phyloP scores from a whole-genome alignment of 2,113 vertebrate species.

The Arothron firmamentum region DNA sequence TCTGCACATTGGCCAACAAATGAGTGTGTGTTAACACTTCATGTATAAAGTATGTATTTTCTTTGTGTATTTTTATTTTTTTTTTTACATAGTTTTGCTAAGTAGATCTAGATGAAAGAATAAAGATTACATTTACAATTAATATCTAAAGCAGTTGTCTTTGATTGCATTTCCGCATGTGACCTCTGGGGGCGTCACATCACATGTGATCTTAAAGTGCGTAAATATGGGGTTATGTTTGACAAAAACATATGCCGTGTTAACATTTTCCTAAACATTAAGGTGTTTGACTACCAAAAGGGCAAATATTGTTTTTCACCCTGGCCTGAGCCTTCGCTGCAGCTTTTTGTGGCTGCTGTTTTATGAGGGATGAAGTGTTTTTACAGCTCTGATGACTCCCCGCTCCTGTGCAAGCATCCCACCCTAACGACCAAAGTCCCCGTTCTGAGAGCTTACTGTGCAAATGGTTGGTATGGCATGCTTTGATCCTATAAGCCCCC shows the following conservation, averaged over 20 bases:
- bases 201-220: slow-evolving; percentile 7
- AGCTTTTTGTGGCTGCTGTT: slow-evolving; percentile 49
- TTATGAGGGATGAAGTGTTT: slow-evolving; percentile 41
- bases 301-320: slow-evolving; percentile 39
- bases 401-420: slow-evolving; percentile 32
- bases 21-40: too few species aligned
- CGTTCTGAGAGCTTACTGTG: slow-evolving; percentile 47
- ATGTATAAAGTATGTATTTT: too few species aligned
- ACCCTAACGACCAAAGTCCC: slow-evolving; percentile 38
- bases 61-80: too few species aligned
- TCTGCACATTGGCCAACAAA: too few species aligned
- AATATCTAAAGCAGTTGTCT: not conserved
- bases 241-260: slow-evolving; percentile 13
- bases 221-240: slow-evolving; percentile 4
- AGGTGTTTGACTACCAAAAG: not conserved
- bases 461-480: slow-evolving; percentile 44
- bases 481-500: slow-evolving; percentile 50
- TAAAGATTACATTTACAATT: too few species aligned
- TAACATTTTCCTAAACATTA: slow-evolving; percentile 12
- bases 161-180: slow-evolving; percentile 9
- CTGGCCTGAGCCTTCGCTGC: not conserved
- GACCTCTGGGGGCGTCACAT: slow-evolving; percentile 31
- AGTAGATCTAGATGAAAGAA: too few species aligned
- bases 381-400: slow-evolving; percentile 30
- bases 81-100: too few species aligned